Base-by-base conservation (phyloP, 2,797 vertebrate genomes). In the Neosalanx taihuensis region DNA sequence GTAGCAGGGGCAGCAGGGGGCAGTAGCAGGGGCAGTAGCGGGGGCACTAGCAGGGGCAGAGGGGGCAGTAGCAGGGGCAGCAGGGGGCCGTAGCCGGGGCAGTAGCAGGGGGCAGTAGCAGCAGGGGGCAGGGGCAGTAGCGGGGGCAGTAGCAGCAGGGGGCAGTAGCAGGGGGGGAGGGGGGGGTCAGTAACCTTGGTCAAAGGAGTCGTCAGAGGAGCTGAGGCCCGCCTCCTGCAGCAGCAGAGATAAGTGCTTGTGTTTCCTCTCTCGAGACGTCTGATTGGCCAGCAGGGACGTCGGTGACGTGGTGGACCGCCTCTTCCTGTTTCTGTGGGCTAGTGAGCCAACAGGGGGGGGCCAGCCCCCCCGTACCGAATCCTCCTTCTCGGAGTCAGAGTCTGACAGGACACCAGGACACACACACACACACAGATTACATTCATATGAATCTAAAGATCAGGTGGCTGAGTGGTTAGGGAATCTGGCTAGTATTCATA, bases 111-210 rank as follows among this genome's bases (percentile, higher is more conserved):
- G 3, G 6, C 74, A n/a, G n/a, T 33, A 30, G 23, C 13, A 31
- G 49, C 20, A 30, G 37, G n/a, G n/a, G 26, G 26, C 23, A 53
- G 64, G 51, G 53, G 77, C 76, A 80, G 76, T 83, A 85, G 26
- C 15, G 12, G 26, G 30, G 56, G 29, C 26, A 41, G 37, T 7
- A 41, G 2, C 33, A 33, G 33, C n/a, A n/a, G 64, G 33, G 17
- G 64, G 30, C 13, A 31, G 26, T 20, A n/a, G 31, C 29, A 15
- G 13, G 29, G 10, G 81, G 81, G 79, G 89, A 86, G 89, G 79
- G 89, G 86, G 89, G 91, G 91, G 91, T 92, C 94, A 98, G 93
- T 99, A 98, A 99, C 97, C 97, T 99, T 99, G 96, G 89, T 99
- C 95, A 72, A 97, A 96, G 73, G 96, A 99, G 95, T 99, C 96